phyloP scores from a whole-genome alignment of 2,113 vertebrate genomes.

The Sorex fumeus region DNA sequence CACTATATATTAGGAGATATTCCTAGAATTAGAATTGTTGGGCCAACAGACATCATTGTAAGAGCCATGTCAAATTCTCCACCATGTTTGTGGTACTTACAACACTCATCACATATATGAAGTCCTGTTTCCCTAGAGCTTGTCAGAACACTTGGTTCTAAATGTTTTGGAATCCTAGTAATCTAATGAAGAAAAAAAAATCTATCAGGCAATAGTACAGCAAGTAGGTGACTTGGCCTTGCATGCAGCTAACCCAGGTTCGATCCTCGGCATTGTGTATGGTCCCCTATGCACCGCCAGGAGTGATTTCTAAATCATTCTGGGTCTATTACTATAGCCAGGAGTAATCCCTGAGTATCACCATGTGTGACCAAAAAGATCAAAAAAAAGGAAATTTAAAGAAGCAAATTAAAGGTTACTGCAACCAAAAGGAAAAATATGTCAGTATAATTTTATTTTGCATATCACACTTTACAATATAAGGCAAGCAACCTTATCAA shows the following conservation, averaged over 20 bases:
- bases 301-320: too few relatives aligned
- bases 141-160: not conserved
- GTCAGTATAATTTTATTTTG: not conserved
- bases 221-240: too few relatives aligned
- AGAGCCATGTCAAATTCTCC: constrained; percentile 33
- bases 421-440: too few relatives aligned
- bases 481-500: not conserved
- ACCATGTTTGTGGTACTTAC: not conserved
- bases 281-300: too few relatives aligned
- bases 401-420: too few relatives aligned
- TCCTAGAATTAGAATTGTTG: constrained; percentile 2
- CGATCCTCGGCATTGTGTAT: too few relatives aligned
- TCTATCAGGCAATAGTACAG: not conserved
- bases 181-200: not conserved
- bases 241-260: too few relatives aligned
- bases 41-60: constrained; percentile 21
- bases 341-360: too few relatives aligned
- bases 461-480: not conserved
- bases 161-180: not conserved
- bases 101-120: not conserved
- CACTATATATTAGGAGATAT: not conserved
- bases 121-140: not conserved
- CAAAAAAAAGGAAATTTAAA: too few relatives aligned
- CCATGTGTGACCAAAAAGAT: too few relatives aligned
- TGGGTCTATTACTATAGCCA: too few relatives aligned